Conservation (phyloP, 2,888 invertebrate species). For the Tipula vernalis region DNA sequence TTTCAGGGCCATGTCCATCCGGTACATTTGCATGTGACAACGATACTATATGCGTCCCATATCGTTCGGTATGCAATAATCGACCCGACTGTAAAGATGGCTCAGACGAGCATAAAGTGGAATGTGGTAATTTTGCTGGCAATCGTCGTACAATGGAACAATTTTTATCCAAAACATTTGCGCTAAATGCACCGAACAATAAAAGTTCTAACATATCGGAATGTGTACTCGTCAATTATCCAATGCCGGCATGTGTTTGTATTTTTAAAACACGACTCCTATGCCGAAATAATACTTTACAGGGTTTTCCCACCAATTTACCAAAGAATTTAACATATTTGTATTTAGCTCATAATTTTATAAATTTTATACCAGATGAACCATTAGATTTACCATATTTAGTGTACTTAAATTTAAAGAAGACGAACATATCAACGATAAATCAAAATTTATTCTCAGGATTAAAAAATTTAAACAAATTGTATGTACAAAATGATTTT, state of each 20-base stretch:
- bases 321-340: not conserved
- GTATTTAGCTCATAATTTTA: not conserved
- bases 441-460: not conserved
- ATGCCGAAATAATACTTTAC: not conserved
- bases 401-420: conserved; percentile 23
- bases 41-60: conserved; percentile 40
- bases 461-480: conserved; percentile 7
- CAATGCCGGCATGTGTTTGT: not conserved
- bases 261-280: not conserved
- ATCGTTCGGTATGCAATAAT: conserved; percentile 41
- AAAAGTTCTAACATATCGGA: not conserved
- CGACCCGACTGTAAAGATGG: conserved; percentile 36
- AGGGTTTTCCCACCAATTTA: not conserved
- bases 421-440: conserved; percentile 30
- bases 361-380: not conserved
- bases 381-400: not conserved
- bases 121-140: conserved; percentile 26
- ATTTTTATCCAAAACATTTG: not conserved
- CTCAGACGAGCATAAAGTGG: conserved; percentile 37
- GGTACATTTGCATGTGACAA: conserved; percentile 43
- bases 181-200: not conserved
- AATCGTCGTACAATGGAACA: not conserved
- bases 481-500: not conserved
- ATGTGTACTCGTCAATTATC: not conserved
- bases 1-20: conserved; percentile 39